Base-by-base conservation (phyloP, 1,140 invertebrate genomes). In the Atta cephalotes region DNA sequence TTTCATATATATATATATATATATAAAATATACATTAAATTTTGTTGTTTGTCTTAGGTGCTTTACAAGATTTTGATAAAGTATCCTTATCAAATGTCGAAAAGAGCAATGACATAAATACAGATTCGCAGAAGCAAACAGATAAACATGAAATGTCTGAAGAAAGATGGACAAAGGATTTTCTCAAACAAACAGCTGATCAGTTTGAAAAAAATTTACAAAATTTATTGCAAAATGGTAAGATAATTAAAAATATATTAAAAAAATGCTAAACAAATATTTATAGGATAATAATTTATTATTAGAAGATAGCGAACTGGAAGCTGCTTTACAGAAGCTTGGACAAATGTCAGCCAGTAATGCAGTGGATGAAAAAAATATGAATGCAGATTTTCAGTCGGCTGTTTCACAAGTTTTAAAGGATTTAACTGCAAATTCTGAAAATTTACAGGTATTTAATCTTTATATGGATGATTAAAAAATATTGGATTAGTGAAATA, bases 31-130 rank as follows among this genome's bases (percentile, higher is more conserved):
- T 12, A 16, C 0, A n/a, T 58, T 60, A 60, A 60, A 60, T 60
- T 31, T 76, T 86, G 71, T 45, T 84, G 14, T 90, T 65, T 49
- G 62, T 51, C 2, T 49, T 70, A 96, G 96, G 93, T 94, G 96
- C 96, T 82, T 91, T 96, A 60, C 92, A 96, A 91, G 96, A 96
- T 91, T 96, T 96, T 63, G 94, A 95, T 65, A 94, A 95, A 81
- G 89, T 85, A 39, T 60, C 89, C 56, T 91, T 92, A 51, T 90
- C 18, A 87, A 92, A 39, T 88, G 10, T 53, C 12, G 77, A 91
- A n/a, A 31, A 53, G 0, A 51, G 87, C 39, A 85, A 87, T 14
- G 58, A 51, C 6, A 86, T 89, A 63, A 71, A 28, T 12, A 51
- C 68, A 35, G 21, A 74, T 62, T 63, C 0, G 18, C 53, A 4